A percentile compares a stretch with the other conserved stretches of the same genome.
Evolutionary conservation across 2,113 vertebrate genomes (phyloP).

Genomic region (Oenanthe oenanthe): DNA sequence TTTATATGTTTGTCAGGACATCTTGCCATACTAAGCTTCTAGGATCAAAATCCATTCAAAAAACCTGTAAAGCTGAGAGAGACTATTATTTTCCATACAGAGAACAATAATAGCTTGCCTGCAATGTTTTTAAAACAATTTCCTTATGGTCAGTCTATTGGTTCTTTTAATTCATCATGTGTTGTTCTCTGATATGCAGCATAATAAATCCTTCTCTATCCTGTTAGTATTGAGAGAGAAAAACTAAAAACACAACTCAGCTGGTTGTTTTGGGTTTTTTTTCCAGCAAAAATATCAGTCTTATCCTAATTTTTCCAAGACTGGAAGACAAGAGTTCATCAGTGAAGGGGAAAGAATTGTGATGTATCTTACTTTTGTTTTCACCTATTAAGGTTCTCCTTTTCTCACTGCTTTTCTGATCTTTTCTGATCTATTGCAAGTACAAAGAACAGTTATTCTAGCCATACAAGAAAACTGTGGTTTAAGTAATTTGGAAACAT

Average conservation of each 20-base stretch:
- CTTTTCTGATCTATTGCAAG: neutral
- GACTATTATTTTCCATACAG: neutral
- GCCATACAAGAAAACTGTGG: neutral
- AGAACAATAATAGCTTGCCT: neutral
- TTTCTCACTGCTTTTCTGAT: neutral
- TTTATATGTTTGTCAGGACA: neutral
- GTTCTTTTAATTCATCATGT: neutral
- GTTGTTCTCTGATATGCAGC: neutral
- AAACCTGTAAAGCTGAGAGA: neutral
- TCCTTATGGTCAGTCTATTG: neutral
- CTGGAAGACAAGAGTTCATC: neutral
- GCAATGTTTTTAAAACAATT: neutral
- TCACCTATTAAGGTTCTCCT: neutral
- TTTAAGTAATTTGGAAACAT: neutral
- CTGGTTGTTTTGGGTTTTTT: neutral
- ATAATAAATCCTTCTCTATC: neutral
- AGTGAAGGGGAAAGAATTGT: neutral
- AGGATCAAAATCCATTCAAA: neutral
- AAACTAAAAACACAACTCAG: accelerated
- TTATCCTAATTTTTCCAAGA: neutral
- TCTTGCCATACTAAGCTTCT: neutral
- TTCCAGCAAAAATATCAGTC: neutral
- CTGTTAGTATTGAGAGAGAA: neutral
- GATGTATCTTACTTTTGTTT: neutral
- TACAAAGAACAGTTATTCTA: neutral